Percentiles rank a stretch among this genome's conserved stretches.
Conservation (phyloP, 1,140 invertebrate genomes). For the Aphaenogaster floridana region DNA sequence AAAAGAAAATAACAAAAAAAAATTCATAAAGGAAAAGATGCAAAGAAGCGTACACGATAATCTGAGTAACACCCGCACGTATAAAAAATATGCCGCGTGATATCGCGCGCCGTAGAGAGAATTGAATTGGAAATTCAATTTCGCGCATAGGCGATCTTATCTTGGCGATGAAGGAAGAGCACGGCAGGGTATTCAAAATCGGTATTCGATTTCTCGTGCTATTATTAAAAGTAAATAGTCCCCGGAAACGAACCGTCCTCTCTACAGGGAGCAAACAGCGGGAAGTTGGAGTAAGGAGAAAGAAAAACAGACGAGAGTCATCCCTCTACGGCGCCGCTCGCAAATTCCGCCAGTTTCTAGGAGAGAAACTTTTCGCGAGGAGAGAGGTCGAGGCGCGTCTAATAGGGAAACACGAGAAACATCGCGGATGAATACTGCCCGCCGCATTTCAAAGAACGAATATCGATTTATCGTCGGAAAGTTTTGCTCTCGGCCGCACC, state of each 20-base stretch:
- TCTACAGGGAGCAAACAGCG: constrained; percentile 34
- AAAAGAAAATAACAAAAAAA: not conserved
- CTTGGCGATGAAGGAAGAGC: constrained; percentile 26
- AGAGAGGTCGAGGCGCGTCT: constrained; percentile 35
- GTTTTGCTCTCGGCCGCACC: constrained; percentile 41
- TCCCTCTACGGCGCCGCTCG: constrained; percentile 18
- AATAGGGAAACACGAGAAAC: constrained; percentile 49
- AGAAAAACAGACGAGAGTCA: constrained; percentile 54
- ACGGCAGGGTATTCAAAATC: constrained; percentile 49
- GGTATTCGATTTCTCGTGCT: constrained; percentile 49
- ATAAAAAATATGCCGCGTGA: constrained; percentile 13
- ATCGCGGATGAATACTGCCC: constrained; percentile 51
- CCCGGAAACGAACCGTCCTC: constrained; percentile 51
- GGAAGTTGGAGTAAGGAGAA: constrained; percentile 45
- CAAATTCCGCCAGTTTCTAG: constrained; percentile 45
- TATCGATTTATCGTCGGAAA: constrained; percentile 64
- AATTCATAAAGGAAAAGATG: not conserved
- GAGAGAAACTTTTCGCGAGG: constrained; percentile 17
- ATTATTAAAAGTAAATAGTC: constrained; percentile 62
- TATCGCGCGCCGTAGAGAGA: constrained; percentile 33
- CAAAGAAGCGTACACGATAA: not conserved
- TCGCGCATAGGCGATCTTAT: constrained; percentile 56
- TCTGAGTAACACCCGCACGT: not conserved
- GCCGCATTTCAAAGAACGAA: constrained; percentile 51
- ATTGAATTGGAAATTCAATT: constrained; percentile 61